Base-by-base conservation (phyloP, 2,113 vertebrate genomes). In the Pristiophorus japonicus region DNA sequence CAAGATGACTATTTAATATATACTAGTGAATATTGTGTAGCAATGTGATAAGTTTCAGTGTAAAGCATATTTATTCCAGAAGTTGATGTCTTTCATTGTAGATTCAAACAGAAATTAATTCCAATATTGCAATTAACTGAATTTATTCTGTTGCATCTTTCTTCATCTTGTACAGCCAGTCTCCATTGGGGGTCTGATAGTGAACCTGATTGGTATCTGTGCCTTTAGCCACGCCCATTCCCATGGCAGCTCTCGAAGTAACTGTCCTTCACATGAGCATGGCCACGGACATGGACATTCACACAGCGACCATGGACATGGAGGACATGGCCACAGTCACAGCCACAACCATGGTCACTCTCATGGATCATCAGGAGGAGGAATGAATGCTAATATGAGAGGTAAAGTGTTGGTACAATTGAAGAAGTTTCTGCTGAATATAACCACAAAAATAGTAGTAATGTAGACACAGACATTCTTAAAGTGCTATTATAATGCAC, bases 351-450 rank as follows among this genome's bases (percentile, higher is more conserved):
- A 97, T 20, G 98, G 98, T 0, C 98, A 98, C 96, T 96, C 98
- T 30, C 98, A 98, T 0, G 97, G 98, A 45, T 96, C 97, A 5
- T 95, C 96, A 0, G 97, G 97, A 16, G 98, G 98, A 96, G 98
- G 99, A 97, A 99, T 99, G 99, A 99, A 99, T 95, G 98, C 99
- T 38, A 99, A 99, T 96, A 99, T 99, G 99, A 98, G 99, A 97
- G 99, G 99, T 98, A 96, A 97, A 84, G 20, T 30, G 38, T 87
- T 16, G 20, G 24, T 47, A 16, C n/a, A 59, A 27, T 85, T 51
- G 38, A n/a, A 63, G 30, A 65, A 78, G 47, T 75, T 51, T 78
- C 27, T 81, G 51, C 59, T 78, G 16, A 95, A 75, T 22, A 62
- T 42, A 47, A 81, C 27, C 70, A 38, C 20, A 55, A 16, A 81